Base-by-base conservation (phyloP, 2,113 vertebrate species). In the Canis aureus region DNA sequence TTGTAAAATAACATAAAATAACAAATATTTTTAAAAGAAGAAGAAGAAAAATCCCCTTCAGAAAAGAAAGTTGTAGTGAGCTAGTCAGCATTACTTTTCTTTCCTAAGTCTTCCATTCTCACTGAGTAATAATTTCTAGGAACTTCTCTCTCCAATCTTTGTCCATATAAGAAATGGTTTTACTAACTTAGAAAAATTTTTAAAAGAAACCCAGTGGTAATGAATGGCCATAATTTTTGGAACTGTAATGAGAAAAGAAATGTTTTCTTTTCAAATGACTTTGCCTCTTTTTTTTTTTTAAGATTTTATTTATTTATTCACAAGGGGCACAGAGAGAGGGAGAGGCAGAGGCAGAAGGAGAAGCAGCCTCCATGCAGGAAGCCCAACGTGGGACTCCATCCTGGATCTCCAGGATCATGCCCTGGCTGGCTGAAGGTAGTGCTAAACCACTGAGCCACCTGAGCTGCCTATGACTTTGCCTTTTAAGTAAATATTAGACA, bases 171-270 rank as follows among this genome's bases (percentile, higher is more conserved):
- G 78, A 32, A 93, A 91, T 88, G 38, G 53, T 19, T 87, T 25
- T 87, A 82, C 35, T 59, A 90, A 66, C n/a, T 82, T 11, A 81
- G 15, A 84, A 89, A 85, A 85, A 71, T 20, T 92, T 64, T 93
- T 67, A 51, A 67, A 69, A 81, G 15, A 91, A 97, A 57, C 20
- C 29, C 32, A 92, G 10, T 81, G 71, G 49, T 76, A 82, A 82
- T 79, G 78, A 71, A 53, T 90, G 12, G 85, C 1, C 13, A 85
- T 60, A 60, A 85, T 29, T 55, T 84, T 78, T 59, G 49, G 20
- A 88, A 53, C 49, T 4, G 0, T 17, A 85, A 91, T 82, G 32
- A 74, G 51, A 49, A 67, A 81, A 83, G 7, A 82, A n/a, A 25
- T 43, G 1, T 53, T 90, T 84, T 94, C 1, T 1, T 79, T 76